Evolutionary conservation across 2,888 invertebrate genomes (phyloP).

Genomic region (Eilema depressum): DNA sequence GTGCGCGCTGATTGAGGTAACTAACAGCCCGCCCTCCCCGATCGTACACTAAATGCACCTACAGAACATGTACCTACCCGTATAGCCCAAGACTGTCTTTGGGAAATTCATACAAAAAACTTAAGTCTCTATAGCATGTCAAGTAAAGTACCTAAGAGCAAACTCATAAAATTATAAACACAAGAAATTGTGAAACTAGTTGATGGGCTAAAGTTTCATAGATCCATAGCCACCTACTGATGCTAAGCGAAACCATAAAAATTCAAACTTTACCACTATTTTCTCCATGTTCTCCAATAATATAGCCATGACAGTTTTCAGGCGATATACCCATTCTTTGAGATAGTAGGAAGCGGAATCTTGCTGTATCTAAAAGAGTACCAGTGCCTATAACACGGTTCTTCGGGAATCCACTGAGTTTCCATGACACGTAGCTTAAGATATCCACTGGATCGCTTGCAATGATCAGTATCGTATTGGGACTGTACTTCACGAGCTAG

Average conservation of each 20-base stretch:
- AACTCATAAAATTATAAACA: background rate
- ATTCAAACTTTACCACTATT: constrained; percentile 85
- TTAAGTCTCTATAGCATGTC: no score
- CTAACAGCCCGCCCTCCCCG: background rate
- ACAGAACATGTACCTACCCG: background rate
- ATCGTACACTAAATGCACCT: no score
- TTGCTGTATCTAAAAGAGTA: constrained; percentile 94
- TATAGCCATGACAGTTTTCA: constrained; percentile 93
- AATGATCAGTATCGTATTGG: constrained; percentile 92
- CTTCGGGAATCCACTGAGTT: constrained; percentile 92
- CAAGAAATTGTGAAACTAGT: background rate
- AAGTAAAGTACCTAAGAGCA: background rate
- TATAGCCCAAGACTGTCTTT: background rate
- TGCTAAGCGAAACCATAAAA: background rate
- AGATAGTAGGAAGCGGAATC: constrained; percentile 93
- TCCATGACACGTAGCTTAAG: constrained; percentile 94
- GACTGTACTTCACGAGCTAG: constrained; percentile 91
- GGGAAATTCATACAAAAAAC: background rate
- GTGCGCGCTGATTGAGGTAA: background rate
- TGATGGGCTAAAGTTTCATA: background rate
- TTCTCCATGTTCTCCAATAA: constrained; percentile 96
- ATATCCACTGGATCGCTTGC: constrained; percentile 96
- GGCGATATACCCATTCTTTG: constrained; percentile 91
- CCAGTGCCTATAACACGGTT: constrained; percentile 94
- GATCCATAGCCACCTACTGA: background rate